Base-by-base conservation (phyloP, 2,797 vertebrate genomes). In the Ctenopoma multispine region DNA sequence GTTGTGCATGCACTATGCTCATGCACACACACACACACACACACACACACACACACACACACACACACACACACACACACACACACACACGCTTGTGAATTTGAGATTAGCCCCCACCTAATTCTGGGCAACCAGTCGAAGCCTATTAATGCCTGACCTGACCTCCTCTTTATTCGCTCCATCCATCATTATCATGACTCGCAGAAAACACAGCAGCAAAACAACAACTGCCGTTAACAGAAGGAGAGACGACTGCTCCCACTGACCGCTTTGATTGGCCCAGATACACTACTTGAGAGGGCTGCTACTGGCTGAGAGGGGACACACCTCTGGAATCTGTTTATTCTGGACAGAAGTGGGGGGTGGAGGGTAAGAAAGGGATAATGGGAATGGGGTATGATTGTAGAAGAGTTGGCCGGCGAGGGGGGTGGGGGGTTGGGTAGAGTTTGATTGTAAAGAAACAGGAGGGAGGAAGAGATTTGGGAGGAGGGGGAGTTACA, bases 321-420 rank as follows among this genome's bases (percentile, higher is more conserved):
- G 91, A 92, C 95, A 96, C 96, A 95, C 96, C 96, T 95, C 95
- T 93, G 90, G 79, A 94, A 93, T 94, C 88, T 95, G 94, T 95
- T 96, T 94, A 87, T 92, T 86, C 67, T 60, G 71, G 68, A 84
- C 71, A 73, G 75, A 44, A 50, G 41, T 64, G 58, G 53, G 63
- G 59, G 24, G 4, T 13, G 57, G 50, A 27, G 20, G 36, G 54
- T 20, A 67, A 67, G 71, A 72, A 72, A 61, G 62, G 70, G 81
- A 63, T 61, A 48, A 80, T 7, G 15, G 72, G 79, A n/a, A 55
- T 59, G 72, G 79, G 75, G 72, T 68, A 49, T 51, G 47, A 72
- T 74, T 75, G 65, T 24, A 17, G 80, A 69, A 61, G 62, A 54
- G 62, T 50, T 78, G 63, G 21, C 4, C 8, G n/a, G n/a, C n/a